Evolutionary conservation across 2,888 invertebrate species (phyloP), one percentile per base, ranked within the genome.

Genomic region (Axea sp.): DNA sequence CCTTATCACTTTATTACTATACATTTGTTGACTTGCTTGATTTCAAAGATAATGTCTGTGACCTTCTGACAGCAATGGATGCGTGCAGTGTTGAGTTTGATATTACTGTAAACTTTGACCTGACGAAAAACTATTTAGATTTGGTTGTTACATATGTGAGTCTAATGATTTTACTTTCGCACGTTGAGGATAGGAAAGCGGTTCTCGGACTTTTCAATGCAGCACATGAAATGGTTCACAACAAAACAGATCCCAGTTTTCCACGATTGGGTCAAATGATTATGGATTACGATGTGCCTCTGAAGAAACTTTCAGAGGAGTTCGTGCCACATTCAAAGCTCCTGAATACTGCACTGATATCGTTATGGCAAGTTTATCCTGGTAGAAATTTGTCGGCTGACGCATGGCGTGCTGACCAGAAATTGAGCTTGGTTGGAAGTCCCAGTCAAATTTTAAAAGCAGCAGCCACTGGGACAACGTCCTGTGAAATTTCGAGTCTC

Each of bases 11-110:
- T 3, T 99, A 99, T 86, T 99, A 99, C 86, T 98, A 97, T 86
- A 99, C 99, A 0, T 99, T 99, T 89, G 99, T 99, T 6, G 99
- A 99, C 90, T 91, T 99, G 33, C 89, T 99, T 57, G 99, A 99
- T 86, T 96, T 99, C 83, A 99, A 98, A 89, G 98, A 98, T 84
- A 95, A 95, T 90, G 95, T 96, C 0, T 94, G 94, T 84, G 96
- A 96, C 86, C 89, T 96, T 62, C 89, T 96, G 0, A 99, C 98
- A 6, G 96, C 96, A 11, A 97, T 99, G 93, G 97, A 99, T 89
- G 96, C 97, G 0, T 97, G 96, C 84, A 97, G 98, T 85, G 92
- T 99, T 26, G 94, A 96, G 80, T 89, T 99, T 80, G 98, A 99
- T 86, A 94, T 99, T 88, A 96, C 96, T 0, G 89, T 97, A 22